Base-by-base conservation (phyloP, 2,888 invertebrate species). In the Drosophila gaucha region DNA sequence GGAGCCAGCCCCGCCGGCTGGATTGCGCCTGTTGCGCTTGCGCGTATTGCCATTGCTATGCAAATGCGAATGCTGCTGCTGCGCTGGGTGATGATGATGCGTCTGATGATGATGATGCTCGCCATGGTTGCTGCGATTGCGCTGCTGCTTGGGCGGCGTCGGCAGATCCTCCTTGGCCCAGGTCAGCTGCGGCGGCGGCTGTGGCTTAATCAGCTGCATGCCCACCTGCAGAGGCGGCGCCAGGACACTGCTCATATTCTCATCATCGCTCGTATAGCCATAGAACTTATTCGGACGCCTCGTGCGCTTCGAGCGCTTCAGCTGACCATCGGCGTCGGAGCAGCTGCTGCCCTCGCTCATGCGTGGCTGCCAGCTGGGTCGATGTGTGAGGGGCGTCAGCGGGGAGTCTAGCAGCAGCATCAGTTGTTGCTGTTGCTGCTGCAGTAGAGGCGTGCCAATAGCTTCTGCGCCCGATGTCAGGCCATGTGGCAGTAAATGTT, bases 201-300 rank as follows among this genome's bases (percentile, higher is more conserved):
- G 94, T 2, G 94, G 94, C 69, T 92, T 92, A 6, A 92, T 91
- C 1, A 90, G 79, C 14, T 90, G 80, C 67, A 88, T 83, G 2
- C 91, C 77, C 89, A 92, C 75, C 86, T 89, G 78, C 44, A 90
- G 52, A 6, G 91, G 75, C 71, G 92, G 82, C 6, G 89, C 78
- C 18, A 89, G n/a, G 0, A 78, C 68, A 16, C 71, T 52, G 66
- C 86, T 80, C 63, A 92, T 94, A 14, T 93, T 93, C 69, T 97
- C 97, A 82, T 97, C 97, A 78, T 96, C 97, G 89, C 96, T 96
- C 0, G 96, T 96, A 89, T 97, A 97, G 0, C 97, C 97, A 89
- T 97, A 97, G 90, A 97, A 97, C 88, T 95, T 96, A 87, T 97
- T 97, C 0, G 96, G 97, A 26, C 96, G 95, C 36, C 97, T 92